Conservation (phyloP, 2,797 vertebrate genomes). For the Artibeus jamaicensis region DNA sequence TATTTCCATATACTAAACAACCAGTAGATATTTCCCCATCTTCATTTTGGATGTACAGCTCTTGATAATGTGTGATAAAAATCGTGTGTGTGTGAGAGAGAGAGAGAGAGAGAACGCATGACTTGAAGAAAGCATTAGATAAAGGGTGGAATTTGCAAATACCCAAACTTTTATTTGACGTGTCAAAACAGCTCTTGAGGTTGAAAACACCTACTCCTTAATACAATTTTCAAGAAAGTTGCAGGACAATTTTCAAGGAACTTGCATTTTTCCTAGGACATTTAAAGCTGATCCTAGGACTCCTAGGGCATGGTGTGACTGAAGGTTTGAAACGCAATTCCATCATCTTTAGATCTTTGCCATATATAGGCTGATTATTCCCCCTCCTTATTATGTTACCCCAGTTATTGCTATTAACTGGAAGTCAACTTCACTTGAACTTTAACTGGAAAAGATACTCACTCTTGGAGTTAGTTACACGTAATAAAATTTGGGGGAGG, state of each 20-base stretch:
- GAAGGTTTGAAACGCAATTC: neutral
- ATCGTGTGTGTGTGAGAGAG: neutral
- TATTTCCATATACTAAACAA: conserved; percentile 12
- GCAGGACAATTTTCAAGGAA: neutral
- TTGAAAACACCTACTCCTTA: neutral
- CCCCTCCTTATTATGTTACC: neutral
- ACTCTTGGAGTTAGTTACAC: conserved; percentile 1
- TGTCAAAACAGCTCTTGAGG: neutral
- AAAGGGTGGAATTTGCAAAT: conserved; percentile 4
- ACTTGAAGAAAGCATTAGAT: neutral
- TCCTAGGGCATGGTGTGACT: neutral
- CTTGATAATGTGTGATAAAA: conserved; percentile 13
- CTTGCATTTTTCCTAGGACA: neutral
- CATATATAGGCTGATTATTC: neutral
- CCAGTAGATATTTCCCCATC: neutral
- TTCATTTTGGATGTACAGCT: conserved; percentile 10
- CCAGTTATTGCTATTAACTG: neutral
- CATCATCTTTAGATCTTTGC: conserved; percentile 30
- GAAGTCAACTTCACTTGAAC: conserved; percentile 35
- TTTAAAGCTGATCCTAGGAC: conserved; percentile 7
- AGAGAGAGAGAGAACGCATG: neutral
- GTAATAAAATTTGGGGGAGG: neutral
- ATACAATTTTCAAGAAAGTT: neutral
- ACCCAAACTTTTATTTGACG: conserved; percentile 15
- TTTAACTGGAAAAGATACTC: neutral